Evolutionary conservation across 2,888 invertebrate species (phyloP), one percentile per base, ranked within the genome.

Genomic region (Tetramorium bicarinatum): DNA sequence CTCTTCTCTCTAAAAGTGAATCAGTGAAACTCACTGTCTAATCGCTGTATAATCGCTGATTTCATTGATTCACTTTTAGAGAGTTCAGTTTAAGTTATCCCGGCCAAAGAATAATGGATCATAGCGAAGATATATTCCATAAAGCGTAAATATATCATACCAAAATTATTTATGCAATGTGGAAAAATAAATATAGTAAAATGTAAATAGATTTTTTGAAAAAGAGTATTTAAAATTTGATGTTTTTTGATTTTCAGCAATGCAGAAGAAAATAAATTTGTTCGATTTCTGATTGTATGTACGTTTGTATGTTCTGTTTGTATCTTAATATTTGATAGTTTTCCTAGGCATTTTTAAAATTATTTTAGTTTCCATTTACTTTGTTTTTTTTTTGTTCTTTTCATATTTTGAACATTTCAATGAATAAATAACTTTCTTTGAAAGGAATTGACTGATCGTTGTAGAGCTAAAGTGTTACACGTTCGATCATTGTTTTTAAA

Each of bases 21-120:
- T n/a, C n/a, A n/a, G n/a, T n/a, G n/a, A n/a, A n/a, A n/a, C n/a
- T n/a, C n/a, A n/a, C n/a, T n/a, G n/a, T n/a, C n/a, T n/a, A n/a
- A n/a, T n/a, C n/a, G n/a, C n/a, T n/a, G n/a, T n/a, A n/a, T n/a
- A n/a, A n/a, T n/a, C n/a, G n/a, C n/a, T n/a, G n/a, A n/a, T n/a
- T n/a, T n/a, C n/a, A n/a, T n/a, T n/a, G n/a, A n/a, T n/a, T n/a
- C n/a, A n/a, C n/a, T n/a, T n/a, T n/a, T n/a, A n/a, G n/a, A n/a
- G n/a, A n/a, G n/a, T n/a, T 76, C 38, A 13, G 64, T 49, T 64
- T 76, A 13, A 64, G 25, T 21, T 76, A 38, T 64, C 64, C 76
- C 38, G 76, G 64, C 25, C 64, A 64, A 13, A 76, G 25, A 18
- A 61, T 75, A 75, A 75, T 75, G 29, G 74, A 75, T 13, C 38